Evolutionary conservation across 1,140 invertebrate genomes (phyloP), one percentile per base, ranked within the genome.

Genomic region (Ostrea denselamellosa): DNA sequence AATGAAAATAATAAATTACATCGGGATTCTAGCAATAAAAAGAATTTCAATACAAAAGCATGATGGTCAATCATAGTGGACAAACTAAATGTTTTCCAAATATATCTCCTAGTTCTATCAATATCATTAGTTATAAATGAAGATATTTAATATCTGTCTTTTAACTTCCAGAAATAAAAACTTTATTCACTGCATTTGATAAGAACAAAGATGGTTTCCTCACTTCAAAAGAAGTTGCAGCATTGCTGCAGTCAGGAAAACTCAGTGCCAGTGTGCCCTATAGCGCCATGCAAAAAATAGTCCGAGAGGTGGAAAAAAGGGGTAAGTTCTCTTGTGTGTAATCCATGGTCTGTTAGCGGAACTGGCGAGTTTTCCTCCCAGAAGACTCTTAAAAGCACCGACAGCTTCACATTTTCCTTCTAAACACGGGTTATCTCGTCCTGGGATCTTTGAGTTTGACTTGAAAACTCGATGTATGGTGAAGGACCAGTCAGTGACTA

Each of bases 241-340:
- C 68, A 5, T 25, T 77, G 8, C 68, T 77, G 68, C 68, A 77
- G 68, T 77, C 68, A 34, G 68, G 68, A 34, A 77, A 77, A 28
- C 68, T 77, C 68, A 77, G 68, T 77, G 68, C 68, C 25, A 77
- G 28, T 28, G 68, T 77, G 9, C 68, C 68, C 10, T 77, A 77
- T 34, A 77, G 28, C 0, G 68, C 22, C 12, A 77, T 77, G 28
- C 68, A 77, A 77, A 77, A 77, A 28, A 28, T 77, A 25, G 68
- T 77, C 8, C 8, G 68, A 14, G 68, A 77, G 14, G 68, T 77
- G 25, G 68, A 77, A 10, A 77, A 77, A 25, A 77, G 25, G 25
- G 68, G 68, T 77, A 14, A 77, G 68, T 14, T 7, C n/a, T 17
- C 10, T 12, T n/a, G n/a, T n/a, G n/a, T n/a, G n/a, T n/a, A n/a